phyloP scores from a whole-genome alignment of 2,888 invertebrate species.

The Agrenia bidenticulata region DNA sequence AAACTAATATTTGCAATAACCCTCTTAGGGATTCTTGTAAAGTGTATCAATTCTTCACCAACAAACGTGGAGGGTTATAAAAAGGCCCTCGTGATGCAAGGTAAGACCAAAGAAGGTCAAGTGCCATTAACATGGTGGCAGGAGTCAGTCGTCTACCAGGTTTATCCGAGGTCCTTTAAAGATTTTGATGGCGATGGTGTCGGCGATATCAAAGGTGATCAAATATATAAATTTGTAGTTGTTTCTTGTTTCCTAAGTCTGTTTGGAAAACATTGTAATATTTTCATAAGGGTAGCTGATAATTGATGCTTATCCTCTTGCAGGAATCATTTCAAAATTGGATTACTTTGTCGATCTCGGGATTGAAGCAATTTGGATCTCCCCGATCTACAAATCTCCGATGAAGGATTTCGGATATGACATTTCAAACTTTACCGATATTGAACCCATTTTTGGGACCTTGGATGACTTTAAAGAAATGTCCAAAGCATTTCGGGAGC shows the following conservation, averaged over 20 bases:
- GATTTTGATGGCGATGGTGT: conserved; percentile 80
- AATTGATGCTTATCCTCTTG: no score
- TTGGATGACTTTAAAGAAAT: conserved; percentile 67
- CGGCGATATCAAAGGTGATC: conserved; percentile 75
- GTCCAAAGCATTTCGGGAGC: conserved; percentile 60
- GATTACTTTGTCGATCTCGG: conserved; percentile 68
- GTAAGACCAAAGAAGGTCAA: conserved; percentile 1
- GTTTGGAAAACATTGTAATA: no score
- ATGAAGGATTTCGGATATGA: conserved; percentile 88
- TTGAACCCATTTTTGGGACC: conserved; percentile 73
- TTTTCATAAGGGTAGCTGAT: no score
- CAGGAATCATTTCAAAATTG: conserved; percentile 58
- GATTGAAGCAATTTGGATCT: conserved; percentile 74
- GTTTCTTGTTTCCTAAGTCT: no score
- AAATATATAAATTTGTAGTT: no score
- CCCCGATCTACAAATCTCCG: conserved; percentile 62
- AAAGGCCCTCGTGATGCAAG: no score
- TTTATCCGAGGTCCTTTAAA: conserved; percentile 80
- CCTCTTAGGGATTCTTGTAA: no score
- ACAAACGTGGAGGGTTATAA: no score
- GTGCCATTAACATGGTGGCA: conserved; percentile 73
- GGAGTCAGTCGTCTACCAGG: conserved; percentile 76
- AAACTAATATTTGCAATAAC: no score
- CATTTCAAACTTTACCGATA: conserved; percentile 72
- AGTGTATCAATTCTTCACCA: no score